Conservation (phyloP, 2,797 vertebrate genomes). For the Brachyrhaphis roseni region DNA sequence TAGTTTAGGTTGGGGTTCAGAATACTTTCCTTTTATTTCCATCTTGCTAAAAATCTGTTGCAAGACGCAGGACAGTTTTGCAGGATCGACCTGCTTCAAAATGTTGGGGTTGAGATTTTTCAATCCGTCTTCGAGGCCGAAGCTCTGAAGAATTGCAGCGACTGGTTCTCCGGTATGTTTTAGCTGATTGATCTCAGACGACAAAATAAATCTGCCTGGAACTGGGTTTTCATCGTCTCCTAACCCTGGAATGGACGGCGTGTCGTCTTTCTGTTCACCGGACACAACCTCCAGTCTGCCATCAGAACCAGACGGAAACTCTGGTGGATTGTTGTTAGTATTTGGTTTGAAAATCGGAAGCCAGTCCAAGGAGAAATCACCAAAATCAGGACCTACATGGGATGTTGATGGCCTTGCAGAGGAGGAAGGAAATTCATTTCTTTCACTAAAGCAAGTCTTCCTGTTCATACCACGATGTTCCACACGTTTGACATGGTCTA, state of each 20-base stretch:
- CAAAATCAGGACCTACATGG: background rate
- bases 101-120: conserved; percentile 64
- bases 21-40: conserved; percentile 62
- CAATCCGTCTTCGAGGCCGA: too few species aligned
- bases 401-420: background rate
- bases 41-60: conserved; percentile 89
- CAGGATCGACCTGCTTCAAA: conserved; percentile 90
- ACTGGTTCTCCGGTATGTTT: conserved; percentile 89
- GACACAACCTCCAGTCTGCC: background rate
- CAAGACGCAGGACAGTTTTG: conserved; percentile 91
- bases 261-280: conserved; percentile 4
- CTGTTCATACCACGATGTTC: background rate
- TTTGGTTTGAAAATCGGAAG: background rate
- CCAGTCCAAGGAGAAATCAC: background rate
- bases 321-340: background rate
- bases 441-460: background rate
- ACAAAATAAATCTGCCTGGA: conserved; percentile 4
- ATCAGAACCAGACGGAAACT: background rate
- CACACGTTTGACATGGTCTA: background rate
- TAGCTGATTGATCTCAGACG: conserved; percentile 45
- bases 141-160: conserved; percentile 86
- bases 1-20: background rate
- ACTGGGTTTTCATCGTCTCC: conserved; percentile 23
- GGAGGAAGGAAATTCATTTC: background rate
- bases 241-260: conserved; percentile 31